These are phyloP conservation scores for Cottus gobio DNA, from an alignment of 2,113 vertebrate genomes.

Conservation along the genomic window DNA sequence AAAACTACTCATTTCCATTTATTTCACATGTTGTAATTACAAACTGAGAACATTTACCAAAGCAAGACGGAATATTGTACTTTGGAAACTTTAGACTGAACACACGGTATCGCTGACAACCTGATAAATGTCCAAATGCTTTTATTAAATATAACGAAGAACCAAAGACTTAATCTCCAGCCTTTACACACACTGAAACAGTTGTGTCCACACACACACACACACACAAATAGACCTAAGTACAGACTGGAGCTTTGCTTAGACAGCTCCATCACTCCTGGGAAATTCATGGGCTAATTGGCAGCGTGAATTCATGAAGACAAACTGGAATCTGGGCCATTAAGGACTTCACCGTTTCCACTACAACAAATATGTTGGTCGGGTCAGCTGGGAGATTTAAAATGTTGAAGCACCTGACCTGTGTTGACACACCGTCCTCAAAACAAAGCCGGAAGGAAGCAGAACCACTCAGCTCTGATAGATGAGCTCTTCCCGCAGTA, in stretches of 20 bases:
- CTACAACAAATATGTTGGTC: constrained; percentile 30
- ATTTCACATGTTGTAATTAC: background rate
- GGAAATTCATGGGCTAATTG: constrained; percentile 36
- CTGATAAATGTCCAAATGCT: background rate
- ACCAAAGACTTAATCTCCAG: background rate
- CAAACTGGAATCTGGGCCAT: constrained; percentile 33
- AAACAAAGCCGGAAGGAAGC: background rate
- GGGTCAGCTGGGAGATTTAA: constrained; percentile 7
- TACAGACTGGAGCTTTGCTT: background rate
- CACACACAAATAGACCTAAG: constrained; percentile 1
- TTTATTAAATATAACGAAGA: background rate
- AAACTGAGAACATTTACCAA: constrained; percentile 1
- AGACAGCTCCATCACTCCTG: constrained; percentile 4
- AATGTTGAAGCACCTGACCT: constrained; percentile 1
- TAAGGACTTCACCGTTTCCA: constrained; percentile 28
- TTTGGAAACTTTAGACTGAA: background rate
- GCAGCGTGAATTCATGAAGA: constrained; percentile 14
- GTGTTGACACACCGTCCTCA: background rate
- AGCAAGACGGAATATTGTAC: background rate
- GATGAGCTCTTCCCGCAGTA: background rate
- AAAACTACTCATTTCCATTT: background rate
- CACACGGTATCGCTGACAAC: background rate
- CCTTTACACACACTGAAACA: background rate
- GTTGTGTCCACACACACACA: constrained; percentile 11
- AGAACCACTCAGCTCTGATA: background rate